These are phyloP conservation scores for Exocentrus adspersus DNA, from an alignment of 2,888 invertebrate genomes.

Conservation along the genomic window DNA sequence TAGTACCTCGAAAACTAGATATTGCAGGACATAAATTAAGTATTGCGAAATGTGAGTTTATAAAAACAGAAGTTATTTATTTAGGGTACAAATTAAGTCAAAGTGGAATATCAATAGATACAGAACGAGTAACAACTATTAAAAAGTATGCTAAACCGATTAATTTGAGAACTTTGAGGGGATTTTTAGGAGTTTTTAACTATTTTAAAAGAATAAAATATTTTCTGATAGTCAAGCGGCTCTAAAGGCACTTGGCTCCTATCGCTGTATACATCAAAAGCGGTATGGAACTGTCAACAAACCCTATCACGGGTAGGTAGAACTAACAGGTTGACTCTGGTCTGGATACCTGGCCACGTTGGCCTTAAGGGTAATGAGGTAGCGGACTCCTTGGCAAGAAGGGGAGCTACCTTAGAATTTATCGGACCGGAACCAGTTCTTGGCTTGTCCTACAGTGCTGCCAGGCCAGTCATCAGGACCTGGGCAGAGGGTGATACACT, in stretches of 20 bases:
- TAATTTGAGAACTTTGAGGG: conserved; percentile 18
- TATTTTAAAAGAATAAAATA: conserved; percentile 23
- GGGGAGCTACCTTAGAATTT: too few species aligned
- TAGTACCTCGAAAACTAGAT: conserved; percentile 12
- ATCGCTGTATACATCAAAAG: conserved; percentile 5
- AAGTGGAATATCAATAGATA: conserved; percentile 13
- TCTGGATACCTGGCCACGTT: too few species aligned
- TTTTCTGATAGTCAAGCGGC: too few species aligned
- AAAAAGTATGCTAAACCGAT: conserved; percentile 14
- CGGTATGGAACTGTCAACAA: too few species aligned
- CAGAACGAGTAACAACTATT: conserved; percentile 16
- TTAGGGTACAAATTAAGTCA: conserved; percentile 17
- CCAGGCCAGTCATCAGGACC: too few species aligned
- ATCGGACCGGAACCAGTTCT: too few species aligned
- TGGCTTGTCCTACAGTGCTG: too few species aligned
- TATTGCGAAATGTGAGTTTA: conserved; percentile 19
- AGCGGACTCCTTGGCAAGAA: too few species aligned
- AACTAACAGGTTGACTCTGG: too few species aligned
- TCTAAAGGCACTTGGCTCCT: conserved; percentile 8
- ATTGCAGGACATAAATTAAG: conserved; percentile 18
- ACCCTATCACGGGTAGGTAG: too few species aligned
- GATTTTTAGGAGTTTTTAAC: conserved; percentile 26
- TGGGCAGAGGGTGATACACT: too few species aligned
- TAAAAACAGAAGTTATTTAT: conserved; percentile 12
- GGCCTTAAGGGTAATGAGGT: too few species aligned